These are phyloP conservation scores for honey bee (Apis mellifera) DNA, from an alignment of 1,140 invertebrate genomes.

Conservation along the genomic window DNA sequence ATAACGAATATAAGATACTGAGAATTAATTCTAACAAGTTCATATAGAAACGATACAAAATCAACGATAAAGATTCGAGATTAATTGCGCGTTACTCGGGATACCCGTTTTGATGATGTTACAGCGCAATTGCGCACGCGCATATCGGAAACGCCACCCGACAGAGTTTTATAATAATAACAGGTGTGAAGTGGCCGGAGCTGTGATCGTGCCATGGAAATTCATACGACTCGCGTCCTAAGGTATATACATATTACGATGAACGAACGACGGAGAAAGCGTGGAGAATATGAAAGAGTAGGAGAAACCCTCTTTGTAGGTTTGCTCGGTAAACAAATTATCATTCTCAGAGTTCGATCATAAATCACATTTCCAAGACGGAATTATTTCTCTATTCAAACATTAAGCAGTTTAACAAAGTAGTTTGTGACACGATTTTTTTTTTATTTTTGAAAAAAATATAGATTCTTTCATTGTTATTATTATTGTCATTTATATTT, in stretches of 20 bases:
- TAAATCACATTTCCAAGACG: constrained; percentile 35
- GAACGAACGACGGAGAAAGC: background rate
- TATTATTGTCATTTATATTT: background rate
- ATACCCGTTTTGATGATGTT: background rate
- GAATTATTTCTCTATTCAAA: background rate
- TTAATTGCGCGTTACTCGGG: constrained; percentile 37
- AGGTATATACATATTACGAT: background rate
- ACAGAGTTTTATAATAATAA: constrained; percentile 37
- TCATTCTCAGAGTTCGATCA: constrained; percentile 32
- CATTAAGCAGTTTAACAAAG: constrained; percentile 19
- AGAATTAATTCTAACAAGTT: no score
- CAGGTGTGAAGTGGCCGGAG: constrained; percentile 4
- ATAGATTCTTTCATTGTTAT: background rate
- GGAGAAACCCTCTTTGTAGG: constrained; percentile 36
- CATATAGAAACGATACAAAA: background rate
- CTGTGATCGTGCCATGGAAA: constrained; percentile 1
- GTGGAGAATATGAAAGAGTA: background rate
- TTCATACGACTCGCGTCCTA: background rate
- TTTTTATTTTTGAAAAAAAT: background rate
- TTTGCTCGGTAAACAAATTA: constrained; percentile 46
- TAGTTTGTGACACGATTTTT: background rate
- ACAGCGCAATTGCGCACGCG: background rate
- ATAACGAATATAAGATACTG: no score
- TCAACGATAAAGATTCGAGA: constrained; percentile 10
- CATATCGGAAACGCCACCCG: background rate